Base-by-base conservation (phyloP, 64 coral and sea anemone species). In the Pocillopora damicornis region DNA sequence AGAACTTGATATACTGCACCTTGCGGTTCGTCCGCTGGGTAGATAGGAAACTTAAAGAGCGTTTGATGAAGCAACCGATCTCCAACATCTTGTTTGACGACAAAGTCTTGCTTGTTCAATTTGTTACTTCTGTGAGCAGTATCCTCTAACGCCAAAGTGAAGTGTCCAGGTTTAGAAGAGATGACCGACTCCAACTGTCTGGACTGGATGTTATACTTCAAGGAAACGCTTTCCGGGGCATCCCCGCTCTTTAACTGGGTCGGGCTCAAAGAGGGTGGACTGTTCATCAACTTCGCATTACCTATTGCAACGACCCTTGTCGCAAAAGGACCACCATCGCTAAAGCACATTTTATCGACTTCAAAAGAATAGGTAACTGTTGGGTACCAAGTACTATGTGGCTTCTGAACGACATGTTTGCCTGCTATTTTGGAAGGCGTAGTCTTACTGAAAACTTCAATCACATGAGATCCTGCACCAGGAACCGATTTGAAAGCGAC, bases 241-340 rank as follows among this genome's bases (percentile, higher is more conserved):
- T 76, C 75, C 15, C 75, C 18, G 26, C 75, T 45, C 2, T 37
- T 17, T 9, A 81, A 58, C 20, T 12, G 58, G 20, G 79, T 60
- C 13, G 4, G 5, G 20, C 42, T 63, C 2, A 81, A 4, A 16
- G 58, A 81, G 26, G 79, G 59, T 12, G 45, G 15, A 20, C 79
- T 81, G 79, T 81, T 81, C 61, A 81, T 81, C 79, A 14, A 62
- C 10, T 61, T 81, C 34, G 45, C 62, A 62, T 60, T 81, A 6
- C 79, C 79, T 62, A 9, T 12, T 14, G 79, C 59, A 62, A 20
- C 61, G 26, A 81, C 58, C 3, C 79, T 20, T 62, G 79, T 61
- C 58, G 60, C 61, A 20, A 59, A 81, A 1, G 0, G 10, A 26
- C 1, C 79, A 62, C 58, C 79, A 62, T 35, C 56, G 22, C 2